Conservation (phyloP, 2,797 vertebrate species). For the Oryzias dopingdopingensis region DNA sequence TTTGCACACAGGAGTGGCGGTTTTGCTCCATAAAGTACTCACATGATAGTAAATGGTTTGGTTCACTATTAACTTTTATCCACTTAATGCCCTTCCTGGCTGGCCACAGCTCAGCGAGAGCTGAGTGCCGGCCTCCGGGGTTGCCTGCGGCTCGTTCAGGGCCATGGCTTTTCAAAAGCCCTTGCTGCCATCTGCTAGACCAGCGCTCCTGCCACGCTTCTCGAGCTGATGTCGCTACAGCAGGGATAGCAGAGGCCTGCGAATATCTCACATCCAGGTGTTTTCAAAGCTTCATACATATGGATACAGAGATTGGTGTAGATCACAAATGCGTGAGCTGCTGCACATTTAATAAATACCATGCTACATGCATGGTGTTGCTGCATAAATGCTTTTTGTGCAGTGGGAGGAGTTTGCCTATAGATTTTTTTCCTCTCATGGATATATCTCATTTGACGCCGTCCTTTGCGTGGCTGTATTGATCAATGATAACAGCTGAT, state of each 20-base stretch:
- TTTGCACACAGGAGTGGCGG: constrained; percentile 58
- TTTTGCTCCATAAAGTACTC: constrained; percentile 80
- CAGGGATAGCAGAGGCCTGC: constrained; percentile 41
- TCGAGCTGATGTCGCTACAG: constrained; percentile 48
- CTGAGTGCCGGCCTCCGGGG: constrained; percentile 66
- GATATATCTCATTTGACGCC: constrained; percentile 52
- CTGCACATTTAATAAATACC: constrained; percentile 33
- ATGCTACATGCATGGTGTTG: constrained; percentile 42
- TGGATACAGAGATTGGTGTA: constrained; percentile 49
- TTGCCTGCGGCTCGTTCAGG: constrained; percentile 77
- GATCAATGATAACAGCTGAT: constrained; percentile 60
- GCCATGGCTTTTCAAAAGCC: constrained; percentile 74
- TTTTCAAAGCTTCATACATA: constrained; percentile 58
- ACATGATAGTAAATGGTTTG: constrained; percentile 82
- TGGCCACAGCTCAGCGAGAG: constrained; percentile 70
- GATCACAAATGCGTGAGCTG: constrained; percentile 51
- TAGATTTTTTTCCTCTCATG: constrained; percentile 42
- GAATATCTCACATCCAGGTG: constrained; percentile 53
- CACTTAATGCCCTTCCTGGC: constrained; percentile 77
- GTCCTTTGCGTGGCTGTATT: constrained; percentile 35
- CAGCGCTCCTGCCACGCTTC: constrained; percentile 35
- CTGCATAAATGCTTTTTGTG: constrained; percentile 41
- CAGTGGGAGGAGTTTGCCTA: constrained; percentile 33
- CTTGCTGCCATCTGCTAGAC: constrained; percentile 74
- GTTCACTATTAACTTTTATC: constrained; percentile 85